Evolutionary conservation across 2,888 invertebrate species (phyloP).

Genomic region (Parthenolecanium corni): DNA sequence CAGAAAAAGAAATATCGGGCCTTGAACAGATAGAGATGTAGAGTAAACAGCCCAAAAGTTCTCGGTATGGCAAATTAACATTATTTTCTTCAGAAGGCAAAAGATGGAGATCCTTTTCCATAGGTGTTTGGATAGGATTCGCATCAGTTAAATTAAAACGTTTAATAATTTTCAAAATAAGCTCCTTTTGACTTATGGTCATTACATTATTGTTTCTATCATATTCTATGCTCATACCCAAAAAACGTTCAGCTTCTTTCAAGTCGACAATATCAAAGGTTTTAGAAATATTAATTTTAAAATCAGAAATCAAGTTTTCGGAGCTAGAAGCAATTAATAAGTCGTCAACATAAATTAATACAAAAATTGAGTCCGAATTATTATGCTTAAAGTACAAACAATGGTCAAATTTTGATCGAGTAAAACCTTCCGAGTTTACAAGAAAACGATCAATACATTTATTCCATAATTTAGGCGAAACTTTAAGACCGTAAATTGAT

Average conservation of each 20-base stretch:
- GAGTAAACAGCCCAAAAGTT: slow-evolving; percentile 8
- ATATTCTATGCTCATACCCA: slow-evolving; percentile 7
- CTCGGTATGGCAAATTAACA: not conserved
- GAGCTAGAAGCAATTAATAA: not conserved
- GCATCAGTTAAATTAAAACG: not conserved
- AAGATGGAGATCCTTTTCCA: not conserved
- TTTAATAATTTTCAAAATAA: slow-evolving; percentile 8
- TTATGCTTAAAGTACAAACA: slow-evolving; percentile 1
- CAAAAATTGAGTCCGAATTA: not conserved
- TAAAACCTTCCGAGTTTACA: not conserved
- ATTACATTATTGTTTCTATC: not conserved
- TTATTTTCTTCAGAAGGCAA: not conserved
- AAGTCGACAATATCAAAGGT: slow-evolving; percentile 12
- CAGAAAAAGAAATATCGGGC: slow-evolving; percentile 9
- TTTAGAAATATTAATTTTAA: not conserved
- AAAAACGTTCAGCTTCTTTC: not conserved
- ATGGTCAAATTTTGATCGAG: slow-evolving; percentile 1
- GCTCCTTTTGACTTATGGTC: slow-evolving; percentile 6
- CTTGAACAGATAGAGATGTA: not conserved
- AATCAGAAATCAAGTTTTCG: not conserved
- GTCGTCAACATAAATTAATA: slow-evolving; percentile 11
- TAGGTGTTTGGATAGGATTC: not conserved
- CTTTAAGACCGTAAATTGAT: not conserved
- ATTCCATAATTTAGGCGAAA: not conserved
- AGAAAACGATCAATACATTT: not conserved